Conservation (phyloP, 2,888 invertebrate genomes). For the Liopterus haemorrhoidalis region DNA sequence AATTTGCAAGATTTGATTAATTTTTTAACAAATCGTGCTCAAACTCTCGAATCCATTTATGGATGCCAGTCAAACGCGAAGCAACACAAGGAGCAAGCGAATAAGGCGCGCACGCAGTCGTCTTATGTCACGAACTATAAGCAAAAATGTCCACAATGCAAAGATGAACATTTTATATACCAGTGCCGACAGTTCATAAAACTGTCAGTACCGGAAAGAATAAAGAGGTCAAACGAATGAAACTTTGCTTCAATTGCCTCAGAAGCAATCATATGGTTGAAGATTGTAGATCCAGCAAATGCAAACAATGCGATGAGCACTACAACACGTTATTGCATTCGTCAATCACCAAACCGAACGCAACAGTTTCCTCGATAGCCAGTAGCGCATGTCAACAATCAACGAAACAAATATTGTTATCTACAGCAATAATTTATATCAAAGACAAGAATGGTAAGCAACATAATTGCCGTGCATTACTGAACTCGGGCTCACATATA, state of each 20-base stretch:
- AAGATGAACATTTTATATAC: conserved; percentile 5
- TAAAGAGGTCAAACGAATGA: neutral
- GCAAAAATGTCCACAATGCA: no score
- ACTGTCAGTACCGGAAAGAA: conserved; percentile 3
- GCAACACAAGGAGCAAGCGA: neutral
- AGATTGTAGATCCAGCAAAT: neutral
- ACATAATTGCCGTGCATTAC: conserved; percentile 22
- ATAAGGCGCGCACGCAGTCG: no score
- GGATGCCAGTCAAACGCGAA: neutral
- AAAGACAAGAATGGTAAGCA: conserved; percentile 17
- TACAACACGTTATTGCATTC: no score
- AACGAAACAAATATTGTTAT: no score
- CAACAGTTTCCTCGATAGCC: no score
- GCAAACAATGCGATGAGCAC: neutral
- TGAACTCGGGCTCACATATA: conserved; percentile 28
- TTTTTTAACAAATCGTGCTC: neutral
- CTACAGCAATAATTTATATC: conserved; percentile 26
- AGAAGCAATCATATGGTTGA: neutral
- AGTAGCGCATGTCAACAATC: no score
- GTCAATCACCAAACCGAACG: no score
- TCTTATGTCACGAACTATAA: no score
- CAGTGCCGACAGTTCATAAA: neutral
- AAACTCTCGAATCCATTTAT: neutral
- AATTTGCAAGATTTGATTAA: conserved; percentile 1
- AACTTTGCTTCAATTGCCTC: conserved; percentile 6